phyloP scores from a whole-genome alignment of 2,888 invertebrate genomes.

The Oxystoma pomonae region DNA sequence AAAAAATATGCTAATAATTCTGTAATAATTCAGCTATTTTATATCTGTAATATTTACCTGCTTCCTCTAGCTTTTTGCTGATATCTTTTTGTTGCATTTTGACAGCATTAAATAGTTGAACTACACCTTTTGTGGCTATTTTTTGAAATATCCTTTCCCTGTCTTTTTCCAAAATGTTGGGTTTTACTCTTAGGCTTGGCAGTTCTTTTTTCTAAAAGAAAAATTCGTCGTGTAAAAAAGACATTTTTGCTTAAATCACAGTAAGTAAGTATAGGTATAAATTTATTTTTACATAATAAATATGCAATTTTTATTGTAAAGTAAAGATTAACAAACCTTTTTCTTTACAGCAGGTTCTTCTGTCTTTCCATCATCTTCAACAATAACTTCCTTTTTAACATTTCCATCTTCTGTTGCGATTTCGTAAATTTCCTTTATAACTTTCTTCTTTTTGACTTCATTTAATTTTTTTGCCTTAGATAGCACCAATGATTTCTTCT shows the following conservation, averaged over 20 bases:
- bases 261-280: constrained; percentile 4
- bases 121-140: constrained; percentile 89
- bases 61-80: constrained; percentile 63
- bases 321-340: constrained; percentile 42
- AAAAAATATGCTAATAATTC: too few relatives aligned
- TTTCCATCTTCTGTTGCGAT: constrained; percentile 55
- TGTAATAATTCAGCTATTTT: too few relatives aligned
- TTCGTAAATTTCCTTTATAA: constrained; percentile 58
- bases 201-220: constrained; percentile 60
- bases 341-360: constrained; percentile 42
- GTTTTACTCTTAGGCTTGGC: constrained; percentile 68
- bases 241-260: constrained; percentile 1
- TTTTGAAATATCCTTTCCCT: constrained; percentile 72
- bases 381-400: constrained; percentile 47
- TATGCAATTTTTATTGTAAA: too few relatives aligned
- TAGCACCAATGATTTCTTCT: constrained; percentile 69
- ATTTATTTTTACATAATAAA: neutral
- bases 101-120: constrained; percentile 90
- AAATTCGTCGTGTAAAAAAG: too few relatives aligned
- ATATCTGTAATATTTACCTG: too few relatives aligned
- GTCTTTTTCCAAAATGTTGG: constrained; percentile 69
- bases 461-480: constrained; percentile 74
- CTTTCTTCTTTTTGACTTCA: constrained; percentile 49
- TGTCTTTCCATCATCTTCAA: constrained; percentile 40
- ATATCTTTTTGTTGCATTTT: constrained; percentile 78